phyloP scores from a whole-genome alignment of 1,140 invertebrate genomes.

The Drosophila nannoptera region DNA sequence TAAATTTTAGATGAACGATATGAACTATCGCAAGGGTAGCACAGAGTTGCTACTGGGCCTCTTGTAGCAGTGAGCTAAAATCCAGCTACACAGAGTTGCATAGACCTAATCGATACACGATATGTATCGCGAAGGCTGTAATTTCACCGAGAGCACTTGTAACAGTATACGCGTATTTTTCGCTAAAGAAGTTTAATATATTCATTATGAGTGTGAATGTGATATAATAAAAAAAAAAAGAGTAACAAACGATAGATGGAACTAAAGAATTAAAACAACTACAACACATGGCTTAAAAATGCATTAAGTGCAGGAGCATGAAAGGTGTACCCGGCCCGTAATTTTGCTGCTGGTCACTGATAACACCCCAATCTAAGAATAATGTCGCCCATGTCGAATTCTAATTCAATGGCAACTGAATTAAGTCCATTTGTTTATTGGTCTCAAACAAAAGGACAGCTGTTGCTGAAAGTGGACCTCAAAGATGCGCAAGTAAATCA shows the following conservation, averaged over 20 bases:
- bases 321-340: neutral
- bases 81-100: neutral
- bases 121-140: constrained; percentile 13
- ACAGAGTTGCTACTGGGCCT: neutral
- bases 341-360: neutral
- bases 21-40: too few species aligned
- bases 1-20: neutral
- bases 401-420: constrained; percentile 34
- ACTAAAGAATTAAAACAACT: neutral
- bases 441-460: constrained; percentile 89
- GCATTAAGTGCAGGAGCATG: neutral
- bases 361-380: neutral
- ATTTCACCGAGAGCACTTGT: neutral
- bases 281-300: neutral
- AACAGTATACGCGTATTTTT: neutral
- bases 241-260: neutral
- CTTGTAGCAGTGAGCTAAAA: constrained; percentile 25
- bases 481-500: constrained; percentile 82
- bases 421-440: constrained; percentile 94
- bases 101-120: constrained; percentile 15
- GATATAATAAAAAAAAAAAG: neutral
- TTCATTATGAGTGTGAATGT: neutral
- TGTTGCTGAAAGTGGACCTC: constrained; percentile 91
- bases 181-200: neutral
- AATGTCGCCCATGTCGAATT: constrained; percentile 23